Base-by-base conservation (phyloP, 1,140 invertebrate genomes). In the Tetranychus urticae region DNA sequence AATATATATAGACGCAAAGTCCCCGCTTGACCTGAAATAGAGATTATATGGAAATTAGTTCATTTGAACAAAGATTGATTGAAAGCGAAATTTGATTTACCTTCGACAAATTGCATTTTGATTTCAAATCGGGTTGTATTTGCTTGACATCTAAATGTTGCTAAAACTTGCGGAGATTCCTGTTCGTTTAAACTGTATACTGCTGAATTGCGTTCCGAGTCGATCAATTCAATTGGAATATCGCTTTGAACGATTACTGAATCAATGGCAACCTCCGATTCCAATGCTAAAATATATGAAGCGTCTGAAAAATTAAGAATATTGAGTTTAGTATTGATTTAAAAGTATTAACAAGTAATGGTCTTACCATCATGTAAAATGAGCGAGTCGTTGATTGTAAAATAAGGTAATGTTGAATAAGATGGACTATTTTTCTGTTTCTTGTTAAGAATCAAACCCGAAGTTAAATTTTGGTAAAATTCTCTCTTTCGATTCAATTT, bases 181-280 rank as follows among this genome's bases (percentile, higher is more conserved):
- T 31, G 5, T 35, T 78, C 73, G 66, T 83, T 87, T 62, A 82
- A 79, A 71, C 86, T 89, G 35, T 88, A 78, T 13, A 90, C 85
- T 4, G 87, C 85, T 52, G 83, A 86, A 73, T 89, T 91, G 66
- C 82, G 83, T 64, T 89, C 86, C 2, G 85, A 81, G 70, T 91
- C 86, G 13, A 88, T 66, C n/a, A 91, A 70, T 68, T 86, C 80
- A 33, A 90, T 70, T 33, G 82, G 79, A 23, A 85, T 80, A 72
- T 89, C 82, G 68, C 84, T 85, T 75, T 90, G 86, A 62, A 90
- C 71, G 6, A 91, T 71, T 67, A 90, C 77, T 72, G 86, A 87
- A 69, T 90, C 87, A 62, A 91, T 86, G 1, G 86, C 77, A 48
- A 81, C 81, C 65, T 87, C 83, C 7, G 86, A 75, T 73, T 90